phyloP scores from a whole-genome alignment of 2,888 invertebrate genomes.

The Patella depressa region DNA sequence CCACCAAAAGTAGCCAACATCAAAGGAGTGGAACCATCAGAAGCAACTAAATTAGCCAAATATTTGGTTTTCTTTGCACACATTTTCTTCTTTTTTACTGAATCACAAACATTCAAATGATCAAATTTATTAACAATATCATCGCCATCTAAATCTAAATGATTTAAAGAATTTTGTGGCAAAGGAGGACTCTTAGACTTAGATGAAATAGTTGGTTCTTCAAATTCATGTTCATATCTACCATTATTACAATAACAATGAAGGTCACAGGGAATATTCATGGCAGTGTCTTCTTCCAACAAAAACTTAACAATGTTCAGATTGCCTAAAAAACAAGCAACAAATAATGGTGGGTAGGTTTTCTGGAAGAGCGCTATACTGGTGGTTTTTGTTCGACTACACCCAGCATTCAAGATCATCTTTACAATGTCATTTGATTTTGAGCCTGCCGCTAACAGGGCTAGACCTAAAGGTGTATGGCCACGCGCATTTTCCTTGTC shows the following conservation, averaged over 20 bases:
- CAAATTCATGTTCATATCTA: not conserved
- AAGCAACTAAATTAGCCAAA: conserved; percentile 36
- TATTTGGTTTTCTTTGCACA: not conserved
- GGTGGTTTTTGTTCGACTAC: conserved; percentile 39
- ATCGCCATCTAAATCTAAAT: not conserved
- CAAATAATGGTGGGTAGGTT: conserved; percentile 45
- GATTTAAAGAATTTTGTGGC: not conserved
- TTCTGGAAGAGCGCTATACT: conserved; percentile 41
- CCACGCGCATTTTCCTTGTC: conserved; percentile 41
- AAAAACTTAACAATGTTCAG: conserved; percentile 26
- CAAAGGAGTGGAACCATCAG: conserved; percentile 43
- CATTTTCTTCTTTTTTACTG: not conserved
- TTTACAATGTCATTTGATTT: conserved; percentile 31
- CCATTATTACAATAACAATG: conserved; percentile 3
- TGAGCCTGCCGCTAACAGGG: conserved; percentile 29
- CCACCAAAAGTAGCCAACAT: conserved; percentile 46
- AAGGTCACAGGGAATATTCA: not conserved
- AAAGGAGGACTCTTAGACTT: not conserved
- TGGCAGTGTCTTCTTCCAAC: conserved; percentile 23
- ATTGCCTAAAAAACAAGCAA: conserved; percentile 36
- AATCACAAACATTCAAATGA: not conserved
- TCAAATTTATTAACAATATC: not conserved
- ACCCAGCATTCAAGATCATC: conserved; percentile 39
- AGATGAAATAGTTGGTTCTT: not conserved
- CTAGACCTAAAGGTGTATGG: conserved; percentile 44